Percentiles rank a stretch among this genome's conserved stretches.
Evolutionary conservation across 2,113 vertebrate species (phyloP).

Genomic region (Eptesicus fuscus): DNA sequence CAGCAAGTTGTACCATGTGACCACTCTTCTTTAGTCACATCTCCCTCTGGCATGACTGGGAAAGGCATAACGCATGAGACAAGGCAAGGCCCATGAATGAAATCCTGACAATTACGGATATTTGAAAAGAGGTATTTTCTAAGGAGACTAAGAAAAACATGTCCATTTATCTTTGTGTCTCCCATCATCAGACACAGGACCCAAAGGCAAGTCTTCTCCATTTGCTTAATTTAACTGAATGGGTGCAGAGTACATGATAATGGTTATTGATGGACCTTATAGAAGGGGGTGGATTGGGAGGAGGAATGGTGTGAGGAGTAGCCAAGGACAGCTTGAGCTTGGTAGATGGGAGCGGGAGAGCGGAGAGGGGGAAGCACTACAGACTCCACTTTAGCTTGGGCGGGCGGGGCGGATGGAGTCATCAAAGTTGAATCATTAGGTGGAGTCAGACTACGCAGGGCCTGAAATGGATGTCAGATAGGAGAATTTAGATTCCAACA

Average conservation of each 20-base stretch:
- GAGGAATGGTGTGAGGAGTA: not conserved
- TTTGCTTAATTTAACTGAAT: not conserved
- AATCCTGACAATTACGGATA: not conserved
- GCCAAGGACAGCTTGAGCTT: not conserved
- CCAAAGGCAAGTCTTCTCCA: not conserved
- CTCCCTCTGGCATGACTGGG: not conserved
- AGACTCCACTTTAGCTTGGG: not conserved
- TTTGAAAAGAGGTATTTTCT: not conserved
- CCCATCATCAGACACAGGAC: not conserved
- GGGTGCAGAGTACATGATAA: not conserved
- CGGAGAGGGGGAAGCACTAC: not conserved
- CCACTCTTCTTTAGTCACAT: not conserved
- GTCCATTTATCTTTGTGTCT: not conserved
- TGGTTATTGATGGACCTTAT: not conserved
- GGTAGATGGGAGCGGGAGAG: not conserved
- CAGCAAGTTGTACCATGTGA: not conserved
- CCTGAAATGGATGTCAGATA: not conserved
- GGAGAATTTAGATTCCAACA: not conserved
- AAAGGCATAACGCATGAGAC: not conserved
- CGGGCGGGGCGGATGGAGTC: not conserved
- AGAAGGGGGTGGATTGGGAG: not conserved
- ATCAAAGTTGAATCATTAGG: not conserved
- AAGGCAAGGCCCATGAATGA: not conserved
- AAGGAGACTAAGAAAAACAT: not conserved
- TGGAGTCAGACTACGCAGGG: not conserved